Percentiles rank a stretch among this genome's conserved stretches.
These are phyloP conservation scores for Bombus vancouverensis DNA, from an alignment of 1,140 invertebrate genomes.

Conservation along the genomic window DNA sequence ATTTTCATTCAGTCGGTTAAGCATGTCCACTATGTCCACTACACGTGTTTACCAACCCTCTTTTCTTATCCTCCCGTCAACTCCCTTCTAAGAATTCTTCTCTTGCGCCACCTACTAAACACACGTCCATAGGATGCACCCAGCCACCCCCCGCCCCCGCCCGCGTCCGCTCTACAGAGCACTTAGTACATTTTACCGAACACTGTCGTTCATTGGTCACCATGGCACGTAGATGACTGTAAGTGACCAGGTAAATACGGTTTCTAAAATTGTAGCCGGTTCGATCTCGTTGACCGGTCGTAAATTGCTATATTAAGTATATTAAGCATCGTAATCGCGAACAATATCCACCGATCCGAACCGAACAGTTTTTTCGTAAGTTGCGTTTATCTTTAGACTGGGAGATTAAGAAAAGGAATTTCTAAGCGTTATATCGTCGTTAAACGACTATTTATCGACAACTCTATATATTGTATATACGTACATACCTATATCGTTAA, in stretches of 20 bases:
- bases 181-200: slow-evolving; percentile 34
- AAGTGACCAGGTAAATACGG: slow-evolving; percentile 63
- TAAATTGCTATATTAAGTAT: slow-evolving; percentile 52
- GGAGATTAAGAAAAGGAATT: too few species aligned
- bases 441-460: too few species aligned
- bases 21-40: slow-evolving; percentile 19
- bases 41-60: slow-evolving; percentile 36
- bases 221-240: slow-evolving; percentile 46
- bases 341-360: too few species aligned
- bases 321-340: slow-evolving; percentile 5
- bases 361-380: too few species aligned
- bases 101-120: slow-evolving; percentile 7
- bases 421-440: too few species aligned
- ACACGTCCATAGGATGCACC: not conserved
- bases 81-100: slow-evolving; percentile 42
- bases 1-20: slow-evolving; percentile 37
- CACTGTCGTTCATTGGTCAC: slow-evolving; percentile 23
- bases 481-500: too few species aligned
- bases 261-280: slow-evolving; percentile 52
- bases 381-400: too few species aligned
- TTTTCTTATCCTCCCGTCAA: not conserved
- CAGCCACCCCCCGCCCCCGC: too few species aligned
- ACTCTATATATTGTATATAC: too few species aligned
- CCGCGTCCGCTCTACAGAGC: too few species aligned
- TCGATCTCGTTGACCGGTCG: slow-evolving; percentile 53